phyloP scores from a whole-genome alignment of 2,888 invertebrate species.

The Cacoxenus indagator region DNA sequence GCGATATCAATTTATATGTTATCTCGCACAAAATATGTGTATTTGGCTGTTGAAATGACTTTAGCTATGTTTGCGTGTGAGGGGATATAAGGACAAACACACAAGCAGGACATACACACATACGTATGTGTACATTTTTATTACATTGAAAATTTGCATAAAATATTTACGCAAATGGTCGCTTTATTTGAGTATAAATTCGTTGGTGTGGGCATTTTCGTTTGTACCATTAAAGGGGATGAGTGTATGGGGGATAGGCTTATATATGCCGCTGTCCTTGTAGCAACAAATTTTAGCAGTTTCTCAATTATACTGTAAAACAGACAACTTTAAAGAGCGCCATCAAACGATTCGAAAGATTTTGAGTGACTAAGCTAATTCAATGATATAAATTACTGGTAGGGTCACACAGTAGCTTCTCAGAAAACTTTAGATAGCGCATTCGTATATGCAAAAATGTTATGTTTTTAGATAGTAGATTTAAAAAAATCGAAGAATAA shows the following conservation, averaged over 20 bases:
- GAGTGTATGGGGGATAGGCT: background rate
- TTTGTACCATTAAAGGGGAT: background rate
- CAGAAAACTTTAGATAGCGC: no score
- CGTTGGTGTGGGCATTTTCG: constrained; percentile 34
- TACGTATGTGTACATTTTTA: constrained; percentile 46
- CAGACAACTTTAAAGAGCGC: background rate
- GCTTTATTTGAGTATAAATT: constrained; percentile 21
- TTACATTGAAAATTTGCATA: constrained; percentile 65
- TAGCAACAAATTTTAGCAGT: background rate
- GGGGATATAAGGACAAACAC: constrained; percentile 35
- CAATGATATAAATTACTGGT: no score
- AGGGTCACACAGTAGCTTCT: no score
- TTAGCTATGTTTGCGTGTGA: constrained; percentile 6
- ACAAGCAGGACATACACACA: background rate
- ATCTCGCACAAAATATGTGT: constrained; percentile 10
- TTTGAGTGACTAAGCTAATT: no score
- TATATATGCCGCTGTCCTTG: background rate
- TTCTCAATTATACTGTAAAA: background rate
- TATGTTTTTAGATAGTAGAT: no score
- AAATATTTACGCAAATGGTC: constrained; percentile 57
- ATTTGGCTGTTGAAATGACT: constrained; percentile 16
- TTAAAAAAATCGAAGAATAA: no score
- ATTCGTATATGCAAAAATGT: no score
- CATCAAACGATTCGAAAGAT: no score
- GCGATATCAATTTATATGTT: constrained; percentile 20